Base-by-base conservation (phyloP, 2,113 vertebrate species). In the Bucco capensis region DNA sequence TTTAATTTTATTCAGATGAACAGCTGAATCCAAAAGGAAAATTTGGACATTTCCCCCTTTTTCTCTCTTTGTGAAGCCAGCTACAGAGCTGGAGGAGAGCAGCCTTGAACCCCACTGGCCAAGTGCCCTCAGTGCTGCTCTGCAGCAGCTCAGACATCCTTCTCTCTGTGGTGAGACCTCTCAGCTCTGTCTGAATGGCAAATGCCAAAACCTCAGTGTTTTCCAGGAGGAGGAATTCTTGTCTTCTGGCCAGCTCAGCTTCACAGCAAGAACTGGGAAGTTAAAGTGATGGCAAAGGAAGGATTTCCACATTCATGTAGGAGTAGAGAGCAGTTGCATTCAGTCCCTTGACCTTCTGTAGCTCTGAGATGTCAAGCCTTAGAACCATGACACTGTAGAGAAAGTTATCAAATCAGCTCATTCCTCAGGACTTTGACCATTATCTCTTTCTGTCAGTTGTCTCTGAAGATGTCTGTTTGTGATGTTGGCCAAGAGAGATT, bases 121-220 rank as follows among this genome's bases (percentile, higher is more conserved):
- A 84, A 91, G 84, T 78, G 70, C 50, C 81, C 47, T 79, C 83
- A 79, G 46, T 60, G 58, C 50, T 91, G 33, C 62, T 87, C 46
- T 92, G 84, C 77, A 85, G 49, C 89, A 84, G 64, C 81, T 90
- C 53, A 90, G 94, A 87, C 81, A 79, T 92, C 89, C 86, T 91
- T 95, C 76, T 84, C 81, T 83, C 66, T 84, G 81, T 76, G 87
- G 87, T 95, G 54, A 94, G 93, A 94, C 89, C 54, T 8, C 66
- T 95, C 49, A 62, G 89, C 92, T 94, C 86, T 92, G 56, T 92
- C 78, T 92, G 87, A 89, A 95, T 91, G 87, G 46, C 37, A 94
- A 94, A 95, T 73, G 89, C 91, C 91, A 95, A 96, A 95, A 95
- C 91, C 89, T 92, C 93, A 79, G 46, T 85, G 58, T 87, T 92